Percentiles rank a stretch among this genome's conserved stretches.
phyloP scores from a whole-genome alignment of 2,888 invertebrate species.

The Pammene fasciana region DNA sequence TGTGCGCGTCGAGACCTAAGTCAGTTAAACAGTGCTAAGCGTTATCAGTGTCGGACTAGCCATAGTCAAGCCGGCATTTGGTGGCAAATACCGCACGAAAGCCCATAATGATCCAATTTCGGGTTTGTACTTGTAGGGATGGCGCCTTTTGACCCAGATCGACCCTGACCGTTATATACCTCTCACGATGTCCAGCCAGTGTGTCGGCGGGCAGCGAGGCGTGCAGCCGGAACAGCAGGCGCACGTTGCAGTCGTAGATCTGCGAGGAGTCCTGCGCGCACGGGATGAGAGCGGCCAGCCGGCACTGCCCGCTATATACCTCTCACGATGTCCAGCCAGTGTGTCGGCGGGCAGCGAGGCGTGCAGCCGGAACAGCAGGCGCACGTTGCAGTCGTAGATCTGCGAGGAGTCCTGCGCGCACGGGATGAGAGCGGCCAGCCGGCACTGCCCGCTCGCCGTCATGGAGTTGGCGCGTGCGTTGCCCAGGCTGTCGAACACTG shows the following conservation, averaged over 20 bases:
- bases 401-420: slow-evolving; percentile 97
- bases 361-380: slow-evolving; percentile 97
- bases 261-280: slow-evolving; percentile 97
- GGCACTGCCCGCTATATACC: slow-evolving; percentile 96
- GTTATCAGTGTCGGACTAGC: no score
- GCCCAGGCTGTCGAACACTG: slow-evolving; percentile 97
- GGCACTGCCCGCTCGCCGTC: slow-evolving; percentile 98
- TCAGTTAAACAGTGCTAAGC: no score
- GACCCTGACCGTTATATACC: slow-evolving; percentile 54
- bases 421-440: slow-evolving; percentile 96
- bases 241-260: slow-evolving; percentile 98
- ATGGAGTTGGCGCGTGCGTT: slow-evolving; percentile 97
- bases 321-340: slow-evolving; percentile 94
- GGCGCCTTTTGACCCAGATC: no score
- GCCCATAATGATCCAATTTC: no score
- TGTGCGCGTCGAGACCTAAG: no score
- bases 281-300: slow-evolving; percentile 96
- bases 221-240: slow-evolving; percentile 97
- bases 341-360: slow-evolving; percentile 95
- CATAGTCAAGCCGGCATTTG: no score
- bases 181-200: slow-evolving; percentile 94
- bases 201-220: slow-evolving; percentile 95
- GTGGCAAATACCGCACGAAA: no score
- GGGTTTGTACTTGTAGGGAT: no score
- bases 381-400: slow-evolving; percentile 98